Conservation (phyloP, 2,888 invertebrate genomes). For the Margaritifera margaritifera region DNA sequence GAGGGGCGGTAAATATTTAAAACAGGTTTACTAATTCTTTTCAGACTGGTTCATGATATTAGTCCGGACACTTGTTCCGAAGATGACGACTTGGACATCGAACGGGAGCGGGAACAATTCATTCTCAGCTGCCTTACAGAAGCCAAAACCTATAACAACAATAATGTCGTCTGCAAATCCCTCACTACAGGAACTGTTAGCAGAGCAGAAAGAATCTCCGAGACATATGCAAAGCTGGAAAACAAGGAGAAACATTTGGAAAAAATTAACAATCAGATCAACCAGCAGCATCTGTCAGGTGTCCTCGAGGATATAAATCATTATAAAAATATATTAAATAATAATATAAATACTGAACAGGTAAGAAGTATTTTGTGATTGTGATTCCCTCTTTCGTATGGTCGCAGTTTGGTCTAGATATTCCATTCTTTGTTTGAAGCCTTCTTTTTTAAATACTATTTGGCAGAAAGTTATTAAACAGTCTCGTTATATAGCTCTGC, state of each 20-base stretch:
- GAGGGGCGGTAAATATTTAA: too few relatives aligned
- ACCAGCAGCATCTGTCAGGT: constrained; percentile 41
- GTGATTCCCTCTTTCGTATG: too few relatives aligned
- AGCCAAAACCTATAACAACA: constrained; percentile 27
- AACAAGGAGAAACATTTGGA: constrained; percentile 46
- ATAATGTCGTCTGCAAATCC: constrained; percentile 32
- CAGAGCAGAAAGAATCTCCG: constrained; percentile 25
- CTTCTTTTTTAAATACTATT: too few relatives aligned
- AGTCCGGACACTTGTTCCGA: constrained; percentile 51
- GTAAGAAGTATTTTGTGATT: constrained; percentile 5
- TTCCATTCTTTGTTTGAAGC: too few relatives aligned
- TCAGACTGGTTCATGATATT: constrained; percentile 56
- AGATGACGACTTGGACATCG: constrained; percentile 33
- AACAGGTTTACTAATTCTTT: constrained; percentile 1
- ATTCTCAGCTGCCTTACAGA: constrained; percentile 43
- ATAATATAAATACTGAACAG: constrained; percentile 29
- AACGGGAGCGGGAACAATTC: constrained; percentile 41
- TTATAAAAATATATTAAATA: constrained; percentile 34
- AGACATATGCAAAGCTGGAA: constrained; percentile 31
- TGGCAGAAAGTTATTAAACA: too few relatives aligned
- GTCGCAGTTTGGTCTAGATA: too few relatives aligned
- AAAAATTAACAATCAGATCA: constrained; percentile 50
- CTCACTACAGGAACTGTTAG: constrained; percentile 27
- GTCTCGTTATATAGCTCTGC: too few relatives aligned
- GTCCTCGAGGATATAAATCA: constrained; percentile 25